Percentiles rank a stretch among this genome's conserved stretches.
Evolutionary conservation across 2,888 invertebrate genomes (phyloP).

Genomic region (Macaria notata): DNA sequence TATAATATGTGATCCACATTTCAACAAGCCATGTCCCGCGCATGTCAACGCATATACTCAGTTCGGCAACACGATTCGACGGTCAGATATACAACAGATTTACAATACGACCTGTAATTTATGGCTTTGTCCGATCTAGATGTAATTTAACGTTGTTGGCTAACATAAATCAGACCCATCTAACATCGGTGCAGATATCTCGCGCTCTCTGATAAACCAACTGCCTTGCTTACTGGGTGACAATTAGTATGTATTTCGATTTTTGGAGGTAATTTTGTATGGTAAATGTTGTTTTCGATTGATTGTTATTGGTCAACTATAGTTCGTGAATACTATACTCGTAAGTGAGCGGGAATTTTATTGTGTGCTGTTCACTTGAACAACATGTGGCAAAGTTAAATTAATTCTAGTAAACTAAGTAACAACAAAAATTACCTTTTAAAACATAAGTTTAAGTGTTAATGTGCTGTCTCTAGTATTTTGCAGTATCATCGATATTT

Average conservation of each 20-base stretch:
- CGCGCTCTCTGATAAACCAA: constrained; percentile 19
- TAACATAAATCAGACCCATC: constrained; percentile 77
- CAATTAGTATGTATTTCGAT: no score
- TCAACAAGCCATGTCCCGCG: constrained; percentile 34
- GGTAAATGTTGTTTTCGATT: no score
- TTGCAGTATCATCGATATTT: constrained; percentile 11
- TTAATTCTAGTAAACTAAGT: no score
- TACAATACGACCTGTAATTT: constrained; percentile 77
- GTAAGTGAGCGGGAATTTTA: no score
- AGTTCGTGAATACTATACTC: no score
- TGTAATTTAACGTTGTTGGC: constrained; percentile 80
- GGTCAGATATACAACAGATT: constrained; percentile 76
- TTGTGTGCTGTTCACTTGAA: no score
- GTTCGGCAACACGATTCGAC: constrained; percentile 72
- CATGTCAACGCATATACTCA: constrained; percentile 58
- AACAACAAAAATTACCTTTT: no score
- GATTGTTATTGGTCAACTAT: no score
- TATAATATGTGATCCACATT: constrained; percentile 25
- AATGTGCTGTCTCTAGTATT: no score
- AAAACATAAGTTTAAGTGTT: no score
- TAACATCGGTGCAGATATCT: constrained; percentile 54
- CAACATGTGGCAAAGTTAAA: no score
- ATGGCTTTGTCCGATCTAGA: constrained; percentile 79
- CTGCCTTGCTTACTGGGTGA: not conserved
- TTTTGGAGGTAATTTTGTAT: no score